A percentile compares a stretch with the other conserved stretches of the same genome.
Conservation (phyloP, 2,113 vertebrate species). For the Argyrosomus japonicus region DNA sequence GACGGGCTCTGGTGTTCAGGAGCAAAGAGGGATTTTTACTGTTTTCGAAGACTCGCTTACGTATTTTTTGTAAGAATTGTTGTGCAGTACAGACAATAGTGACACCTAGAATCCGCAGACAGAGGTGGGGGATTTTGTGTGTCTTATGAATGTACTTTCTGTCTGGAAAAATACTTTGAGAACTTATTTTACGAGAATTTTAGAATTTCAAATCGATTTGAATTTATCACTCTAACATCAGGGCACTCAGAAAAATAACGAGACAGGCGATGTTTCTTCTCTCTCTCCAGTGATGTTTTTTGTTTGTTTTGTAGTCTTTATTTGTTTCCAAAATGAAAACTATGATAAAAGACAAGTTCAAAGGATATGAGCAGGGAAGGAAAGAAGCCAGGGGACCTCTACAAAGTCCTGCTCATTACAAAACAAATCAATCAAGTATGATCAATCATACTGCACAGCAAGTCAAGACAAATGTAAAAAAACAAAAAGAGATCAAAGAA, state of each 20-base stretch:
- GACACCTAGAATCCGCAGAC: background rate
- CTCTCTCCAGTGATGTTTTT: background rate
- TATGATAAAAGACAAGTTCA: background rate
- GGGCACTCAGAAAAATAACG: background rate
- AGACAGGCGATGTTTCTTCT: background rate
- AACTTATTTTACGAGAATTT: constrained; percentile 11
- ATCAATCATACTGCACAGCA: background rate
- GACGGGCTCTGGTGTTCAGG: constrained; percentile 31
- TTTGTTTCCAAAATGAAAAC: background rate
- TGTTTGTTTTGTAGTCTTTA: background rate
- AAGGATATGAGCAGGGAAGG: background rate
- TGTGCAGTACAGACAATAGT: background rate
- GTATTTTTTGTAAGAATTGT: background rate
- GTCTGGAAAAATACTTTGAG: constrained; percentile 11
- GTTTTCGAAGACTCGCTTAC: background rate
- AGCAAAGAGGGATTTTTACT: constrained; percentile 19
- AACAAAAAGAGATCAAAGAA: background rate
- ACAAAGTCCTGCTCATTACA: background rate
- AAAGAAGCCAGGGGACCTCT: background rate
- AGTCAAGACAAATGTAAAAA: background rate
- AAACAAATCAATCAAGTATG: background rate
- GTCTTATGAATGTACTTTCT: constrained; percentile 1
- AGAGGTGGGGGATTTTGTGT: background rate
- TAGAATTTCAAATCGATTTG: background rate
- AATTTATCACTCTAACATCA: background rate